phyloP scores from a whole-genome alignment of 1,140 invertebrate genomes.

The Patella vulgata region DNA sequence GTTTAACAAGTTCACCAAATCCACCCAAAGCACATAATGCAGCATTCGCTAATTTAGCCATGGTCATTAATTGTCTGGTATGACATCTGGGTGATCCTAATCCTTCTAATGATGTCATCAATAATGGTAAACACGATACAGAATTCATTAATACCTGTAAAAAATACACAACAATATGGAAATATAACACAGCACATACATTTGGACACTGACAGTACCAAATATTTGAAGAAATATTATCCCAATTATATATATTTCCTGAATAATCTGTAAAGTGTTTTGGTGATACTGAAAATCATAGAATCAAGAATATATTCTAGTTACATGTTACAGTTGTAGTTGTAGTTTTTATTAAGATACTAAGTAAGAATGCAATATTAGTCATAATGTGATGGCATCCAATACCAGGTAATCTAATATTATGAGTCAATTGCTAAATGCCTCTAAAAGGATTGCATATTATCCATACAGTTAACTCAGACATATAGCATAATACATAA shows the following conservation, averaged over 20 bases:
- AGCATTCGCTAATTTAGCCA: conserved; percentile 64
- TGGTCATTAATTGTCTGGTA: conserved; percentile 56
- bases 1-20: conserved; percentile 64
- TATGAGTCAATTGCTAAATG: too few relatives aligned
- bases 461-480: too few relatives aligned
- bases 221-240: not conserved
- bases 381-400: too few relatives aligned
- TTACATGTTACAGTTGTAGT: too few relatives aligned
- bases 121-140: conserved; percentile 55
- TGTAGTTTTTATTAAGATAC: too few relatives aligned
- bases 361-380: too few relatives aligned
- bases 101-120: conserved; percentile 54
- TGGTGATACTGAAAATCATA: too few relatives aligned
- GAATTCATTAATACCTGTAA: conserved; percentile 59
- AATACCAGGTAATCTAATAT: too few relatives aligned
- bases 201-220: not conserved
- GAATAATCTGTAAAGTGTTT: not conserved
- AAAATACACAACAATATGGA: conserved; percentile 1
- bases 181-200: too few relatives aligned
- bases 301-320: too few relatives aligned
- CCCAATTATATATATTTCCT: not conserved
- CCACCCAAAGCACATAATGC: conserved; percentile 66
- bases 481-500: too few relatives aligned
- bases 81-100: conserved; percentile 52
- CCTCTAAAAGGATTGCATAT: too few relatives aligned